Conservation (phyloP, 2,888 invertebrate species). For the Apotomis capreana region DNA sequence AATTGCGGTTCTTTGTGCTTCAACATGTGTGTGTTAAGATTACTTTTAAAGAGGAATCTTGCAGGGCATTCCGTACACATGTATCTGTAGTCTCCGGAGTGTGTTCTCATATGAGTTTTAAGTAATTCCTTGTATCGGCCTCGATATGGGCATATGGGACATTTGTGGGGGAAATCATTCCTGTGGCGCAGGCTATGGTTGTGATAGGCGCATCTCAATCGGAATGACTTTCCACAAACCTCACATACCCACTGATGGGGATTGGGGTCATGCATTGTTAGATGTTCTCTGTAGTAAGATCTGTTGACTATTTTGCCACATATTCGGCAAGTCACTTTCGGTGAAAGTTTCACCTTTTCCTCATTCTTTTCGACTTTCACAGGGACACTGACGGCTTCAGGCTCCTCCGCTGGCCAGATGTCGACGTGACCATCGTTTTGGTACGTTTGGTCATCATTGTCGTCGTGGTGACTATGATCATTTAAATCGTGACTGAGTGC, state of each 20-base stretch:
- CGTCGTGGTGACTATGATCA: constrained; percentile 19
- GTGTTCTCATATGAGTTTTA: constrained; percentile 63
- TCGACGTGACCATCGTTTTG: constrained; percentile 25
- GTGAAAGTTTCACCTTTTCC: constrained; percentile 45
- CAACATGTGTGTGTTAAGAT: constrained; percentile 64
- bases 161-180: constrained; percentile 65
- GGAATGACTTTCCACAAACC: constrained; percentile 65
- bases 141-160: constrained; percentile 62
- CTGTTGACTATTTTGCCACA: constrained; percentile 60
- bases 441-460: not conserved
- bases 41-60: constrained; percentile 64
- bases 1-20: constrained; percentile 63
- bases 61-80: constrained; percentile 70
- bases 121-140: constrained; percentile 61
- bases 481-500: constrained; percentile 4
- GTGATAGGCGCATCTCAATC: constrained; percentile 62
- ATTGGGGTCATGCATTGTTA: constrained; percentile 65
- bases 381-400: constrained; percentile 25
- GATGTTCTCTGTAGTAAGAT: constrained; percentile 63
- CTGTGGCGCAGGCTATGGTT: constrained; percentile 63
- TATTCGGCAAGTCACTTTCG: constrained; percentile 59
- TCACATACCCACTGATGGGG: constrained; percentile 67
- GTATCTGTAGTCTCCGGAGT: constrained; percentile 63
- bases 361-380: constrained; percentile 44
- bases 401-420: constrained; percentile 42